Evolutionary conservation across 2,113 vertebrate species (phyloP).

Genomic region (Cisticola juncidis): DNA sequence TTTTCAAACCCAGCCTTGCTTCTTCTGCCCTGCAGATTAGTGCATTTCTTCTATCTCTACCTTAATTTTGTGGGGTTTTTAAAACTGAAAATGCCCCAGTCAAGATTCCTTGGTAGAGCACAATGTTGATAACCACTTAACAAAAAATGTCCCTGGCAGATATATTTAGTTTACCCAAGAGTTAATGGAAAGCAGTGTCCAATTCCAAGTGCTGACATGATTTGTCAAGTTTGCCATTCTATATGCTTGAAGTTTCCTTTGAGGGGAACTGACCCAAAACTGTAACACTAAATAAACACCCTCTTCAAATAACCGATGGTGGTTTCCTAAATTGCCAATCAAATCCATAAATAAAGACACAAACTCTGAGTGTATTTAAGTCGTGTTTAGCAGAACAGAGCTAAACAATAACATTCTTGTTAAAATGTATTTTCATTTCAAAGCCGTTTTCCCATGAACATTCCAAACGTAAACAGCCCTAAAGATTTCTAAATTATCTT

Average conservation of each 20-base stretch:
- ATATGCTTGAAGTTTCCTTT: conserved; percentile 54
- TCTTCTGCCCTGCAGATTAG: neutral
- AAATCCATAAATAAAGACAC: conserved; percentile 55
- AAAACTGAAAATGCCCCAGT: neutral
- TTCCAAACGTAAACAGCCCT: conserved; percentile 30
- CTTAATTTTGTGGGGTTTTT: neutral
- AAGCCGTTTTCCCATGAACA: conserved; percentile 24
- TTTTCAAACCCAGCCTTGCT: neutral
- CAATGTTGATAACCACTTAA: neutral
- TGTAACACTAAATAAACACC: conserved; percentile 64
- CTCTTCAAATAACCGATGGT: conserved; percentile 53
- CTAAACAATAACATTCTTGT: conserved; percentile 45
- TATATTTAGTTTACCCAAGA: neutral
- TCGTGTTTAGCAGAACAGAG: conserved; percentile 50
- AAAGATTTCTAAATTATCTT: conserved; percentile 39
- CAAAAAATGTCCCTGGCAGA: neutral
- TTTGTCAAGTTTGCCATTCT: conserved; percentile 19
- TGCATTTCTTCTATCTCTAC: neutral
- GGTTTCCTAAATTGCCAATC: conserved; percentile 45
- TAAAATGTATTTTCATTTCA: conserved; percentile 53
- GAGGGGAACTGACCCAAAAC: conserved; percentile 59
- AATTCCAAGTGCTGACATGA: conserved; percentile 51
- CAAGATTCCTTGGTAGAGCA: neutral
- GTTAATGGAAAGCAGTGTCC: conserved; percentile 43
- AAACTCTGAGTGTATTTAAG: conserved; percentile 11